Conservation (phyloP, 2,113 vertebrate species). For the Mesoclemmys tuberculata region DNA sequence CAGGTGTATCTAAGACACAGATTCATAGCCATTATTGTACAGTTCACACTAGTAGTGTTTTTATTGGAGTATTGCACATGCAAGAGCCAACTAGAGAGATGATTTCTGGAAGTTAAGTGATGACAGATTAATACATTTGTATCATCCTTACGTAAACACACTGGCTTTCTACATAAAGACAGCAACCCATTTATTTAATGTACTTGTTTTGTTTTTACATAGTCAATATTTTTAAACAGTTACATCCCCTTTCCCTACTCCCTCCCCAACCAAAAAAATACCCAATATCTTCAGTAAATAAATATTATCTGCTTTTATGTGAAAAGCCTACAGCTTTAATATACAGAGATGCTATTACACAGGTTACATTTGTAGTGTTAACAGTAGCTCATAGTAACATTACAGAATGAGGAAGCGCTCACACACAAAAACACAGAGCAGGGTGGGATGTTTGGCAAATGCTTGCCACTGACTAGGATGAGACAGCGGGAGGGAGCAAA, state of each 20-base stretch:
- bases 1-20: not conserved
- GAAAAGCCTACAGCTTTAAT: conserved; percentile 64
- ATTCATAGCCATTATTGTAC: not conserved
- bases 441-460: not conserved
- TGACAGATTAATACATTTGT: conserved; percentile 42
- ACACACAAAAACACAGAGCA: conserved; percentile 40
- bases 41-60: conserved; percentile 78
- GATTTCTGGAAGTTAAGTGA: conserved; percentile 78
- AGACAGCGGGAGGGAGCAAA: not conserved
- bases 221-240: conserved; percentile 53
- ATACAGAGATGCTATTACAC: conserved; percentile 50
- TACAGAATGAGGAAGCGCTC: conserved; percentile 28
- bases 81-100: conserved; percentile 87
- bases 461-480: not conserved
- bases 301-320: conserved; percentile 70
- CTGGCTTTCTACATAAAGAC: conserved; percentile 48
- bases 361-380: conserved; percentile 24
- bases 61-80: conserved; percentile 92
- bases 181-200: conserved; percentile 19
- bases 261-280: conserved; percentile 69
- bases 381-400: not conserved
- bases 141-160: conserved; percentile 22
- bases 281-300: conserved; percentile 72
- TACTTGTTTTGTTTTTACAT: conserved; percentile 56
- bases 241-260: conserved; percentile 53